A percentile compares a stretch with the other conserved stretches of the same genome.
These are phyloP conservation scores for Scaptodrosophila lebanonensis DNA, from an alignment of 1,140 invertebrate species.

Conservation along the genomic window DNA sequence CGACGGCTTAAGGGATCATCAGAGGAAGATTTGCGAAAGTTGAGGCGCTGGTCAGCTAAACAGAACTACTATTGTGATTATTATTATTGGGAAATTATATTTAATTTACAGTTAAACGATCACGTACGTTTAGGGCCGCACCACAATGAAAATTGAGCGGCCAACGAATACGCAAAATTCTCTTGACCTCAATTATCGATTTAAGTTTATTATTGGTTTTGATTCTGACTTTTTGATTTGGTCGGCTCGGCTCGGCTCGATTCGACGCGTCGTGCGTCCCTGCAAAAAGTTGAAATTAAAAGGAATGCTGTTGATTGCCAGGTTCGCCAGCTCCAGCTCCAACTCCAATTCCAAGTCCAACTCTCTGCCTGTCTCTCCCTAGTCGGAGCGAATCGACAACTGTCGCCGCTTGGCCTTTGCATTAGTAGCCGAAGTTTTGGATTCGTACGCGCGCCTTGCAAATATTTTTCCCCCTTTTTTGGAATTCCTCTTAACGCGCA, in stretches of 20 bases:
- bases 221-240: slow-evolving; percentile 64
- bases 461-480: slow-evolving; percentile 60
- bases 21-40: slow-evolving; percentile 34
- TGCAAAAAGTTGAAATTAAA: slow-evolving; percentile 66
- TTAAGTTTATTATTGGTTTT: slow-evolving; percentile 78
- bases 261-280: slow-evolving; percentile 23
- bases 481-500: slow-evolving; percentile 70
- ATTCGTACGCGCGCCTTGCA: slow-evolving; percentile 8
- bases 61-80: slow-evolving; percentile 65
- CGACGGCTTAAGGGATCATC: slow-evolving; percentile 59
- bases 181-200: slow-evolving; percentile 77
- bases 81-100: slow-evolving; percentile 77
- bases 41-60: not conserved
- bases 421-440: no score
- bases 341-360: no score
- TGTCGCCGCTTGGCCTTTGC: no score
- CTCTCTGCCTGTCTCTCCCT: no score
- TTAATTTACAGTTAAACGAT: slow-evolving; percentile 77
- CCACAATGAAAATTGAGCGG: slow-evolving; percentile 18
- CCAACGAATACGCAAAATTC: slow-evolving; percentile 31
- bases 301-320: slow-evolving; percentile 73
- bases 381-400: no score
- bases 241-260: slow-evolving; percentile 11
- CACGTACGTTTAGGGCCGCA: slow-evolving; percentile 56
- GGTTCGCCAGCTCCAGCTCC: no score